phyloP scores from a whole-genome alignment of 1,140 invertebrate species.

The Pogonognathellus flavescens region DNA sequence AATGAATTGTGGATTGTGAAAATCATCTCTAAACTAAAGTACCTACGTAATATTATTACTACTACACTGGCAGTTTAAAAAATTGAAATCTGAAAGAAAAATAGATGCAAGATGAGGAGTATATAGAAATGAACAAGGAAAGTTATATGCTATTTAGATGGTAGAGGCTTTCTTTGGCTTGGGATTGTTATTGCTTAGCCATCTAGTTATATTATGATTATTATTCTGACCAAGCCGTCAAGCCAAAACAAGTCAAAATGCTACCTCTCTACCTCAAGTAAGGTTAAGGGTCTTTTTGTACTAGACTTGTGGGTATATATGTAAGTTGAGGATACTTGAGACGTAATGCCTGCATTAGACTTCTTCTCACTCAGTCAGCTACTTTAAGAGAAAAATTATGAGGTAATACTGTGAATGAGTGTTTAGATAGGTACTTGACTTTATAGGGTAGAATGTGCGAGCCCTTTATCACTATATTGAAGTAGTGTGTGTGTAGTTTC shows the following conservation, averaged over 20 bases:
- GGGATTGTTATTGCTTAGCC: too few relatives aligned
- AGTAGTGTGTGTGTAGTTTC: not conserved
- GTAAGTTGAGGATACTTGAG: not conserved
- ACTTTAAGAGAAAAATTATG: not conserved
- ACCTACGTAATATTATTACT: too few relatives aligned
- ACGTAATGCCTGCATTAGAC: not conserved
- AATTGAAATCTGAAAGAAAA: too few relatives aligned
- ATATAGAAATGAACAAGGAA: too few relatives aligned
- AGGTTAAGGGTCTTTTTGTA: not conserved
- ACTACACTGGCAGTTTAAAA: too few relatives aligned
- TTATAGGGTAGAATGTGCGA: not conserved
- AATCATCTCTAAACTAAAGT: not conserved
- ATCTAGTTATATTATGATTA: conserved; percentile 31
- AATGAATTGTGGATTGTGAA: not conserved
- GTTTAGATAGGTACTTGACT: not conserved
- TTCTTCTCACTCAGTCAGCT: not conserved
- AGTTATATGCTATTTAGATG: too few relatives aligned
- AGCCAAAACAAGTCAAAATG: conserved; percentile 9
- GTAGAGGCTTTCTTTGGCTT: too few relatives aligned
- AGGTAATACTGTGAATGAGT: not conserved
- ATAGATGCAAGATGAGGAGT: too few relatives aligned
- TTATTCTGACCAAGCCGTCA: conserved; percentile 38
- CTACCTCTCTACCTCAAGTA: not conserved
- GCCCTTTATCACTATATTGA: not conserved
- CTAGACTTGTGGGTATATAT: not conserved